Evolutionary conservation across 2,888 invertebrate genomes (phyloP), one percentile per base, ranked within the genome.

Genomic region (Chrysopilus asiliformis): DNA sequence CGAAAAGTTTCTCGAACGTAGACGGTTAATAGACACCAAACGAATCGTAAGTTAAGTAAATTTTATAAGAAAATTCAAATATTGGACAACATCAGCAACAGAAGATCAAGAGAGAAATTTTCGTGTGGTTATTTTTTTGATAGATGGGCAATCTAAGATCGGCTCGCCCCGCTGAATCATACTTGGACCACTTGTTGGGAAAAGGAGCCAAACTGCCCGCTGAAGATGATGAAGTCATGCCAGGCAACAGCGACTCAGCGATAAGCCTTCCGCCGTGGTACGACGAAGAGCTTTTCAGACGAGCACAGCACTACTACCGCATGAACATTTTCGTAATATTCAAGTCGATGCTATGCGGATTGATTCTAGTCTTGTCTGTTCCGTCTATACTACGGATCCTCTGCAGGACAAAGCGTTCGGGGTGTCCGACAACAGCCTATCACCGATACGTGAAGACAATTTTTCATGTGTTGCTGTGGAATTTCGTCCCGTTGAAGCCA

Each of bases 371-470:
- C 14, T 65, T 91, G 41, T 67, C 83, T 2, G 66, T 87, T 34
- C 80, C 82, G 0, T 76, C 79, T 3, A 79, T 90, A 41, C 61
- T 82, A 4, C 66, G 68, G 1, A 71, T 87, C 18, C 67, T 90
- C 6, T 64, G 76, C 3, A 72, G 75, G 46, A 83, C 89, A 0
- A 70, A 73, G 17, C 74, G 76, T 50, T 84, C 85, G 17, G 69
- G 71, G 34, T 74, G 72, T 2, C 59, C 70, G 1, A 59, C 67
- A 32, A 70, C 73, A 1, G 78, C 86, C 0, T 84, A 84, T 58
- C 72, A 68, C 42, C 68, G 91, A 48, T 91, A 91, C 55, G 59
- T 84, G 7, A 72, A 79, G 5, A 91, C 91, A 0, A 64, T 84
- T 28, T 67, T 79, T 4, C 86, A 90, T 52, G 76, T 80, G 39